Conservation (phyloP, 2,113 vertebrate species). For the Antigone vipio region DNA sequence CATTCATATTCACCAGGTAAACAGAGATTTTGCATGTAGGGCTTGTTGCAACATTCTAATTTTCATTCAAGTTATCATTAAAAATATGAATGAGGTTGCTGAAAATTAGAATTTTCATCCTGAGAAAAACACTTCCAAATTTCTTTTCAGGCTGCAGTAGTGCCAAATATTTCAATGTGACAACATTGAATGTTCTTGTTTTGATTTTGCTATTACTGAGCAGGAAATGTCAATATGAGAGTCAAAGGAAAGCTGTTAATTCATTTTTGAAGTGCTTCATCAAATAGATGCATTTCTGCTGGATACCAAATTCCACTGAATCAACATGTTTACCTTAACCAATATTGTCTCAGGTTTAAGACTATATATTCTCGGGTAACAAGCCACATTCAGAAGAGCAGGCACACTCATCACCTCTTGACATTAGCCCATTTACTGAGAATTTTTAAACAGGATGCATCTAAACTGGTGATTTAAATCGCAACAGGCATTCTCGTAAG, state of each 20-base stretch:
- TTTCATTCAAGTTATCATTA: not conserved
- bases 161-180: not conserved
- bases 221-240: not conserved
- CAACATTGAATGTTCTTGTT: not conserved
- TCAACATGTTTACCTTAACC: not conserved
- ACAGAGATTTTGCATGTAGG: not conserved
- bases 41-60: not conserved
- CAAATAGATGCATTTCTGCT: not conserved
- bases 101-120: not conserved
- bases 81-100: not conserved
- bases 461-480: not conserved
- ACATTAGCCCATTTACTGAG: not conserved
- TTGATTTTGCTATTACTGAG: not conserved
- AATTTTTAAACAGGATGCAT: not conserved
- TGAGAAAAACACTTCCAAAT: not conserved
- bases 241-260: not conserved
- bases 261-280: not conserved
- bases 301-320: not conserved
- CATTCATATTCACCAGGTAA: not conserved
- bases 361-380: not conserved
- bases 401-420: not conserved
- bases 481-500: not conserved
- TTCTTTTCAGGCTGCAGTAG: not conserved
- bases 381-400: not conserved
- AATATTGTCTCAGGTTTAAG: not conserved